phyloP scores from a whole-genome alignment of 2,113 vertebrate genomes.

The Nothobranchius furzeri region DNA sequence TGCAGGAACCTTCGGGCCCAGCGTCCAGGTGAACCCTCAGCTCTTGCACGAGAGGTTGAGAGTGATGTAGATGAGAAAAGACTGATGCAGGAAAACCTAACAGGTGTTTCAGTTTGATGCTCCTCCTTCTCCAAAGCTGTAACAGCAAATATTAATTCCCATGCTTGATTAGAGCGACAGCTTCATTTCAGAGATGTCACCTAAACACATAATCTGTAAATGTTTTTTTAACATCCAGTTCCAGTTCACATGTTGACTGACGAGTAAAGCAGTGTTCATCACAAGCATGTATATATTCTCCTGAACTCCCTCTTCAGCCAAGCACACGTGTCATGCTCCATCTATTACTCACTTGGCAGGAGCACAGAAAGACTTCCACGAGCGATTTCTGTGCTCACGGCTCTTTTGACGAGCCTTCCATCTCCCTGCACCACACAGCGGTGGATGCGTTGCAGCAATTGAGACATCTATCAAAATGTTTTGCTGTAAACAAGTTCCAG shows the following conservation, averaged over 20 bases:
- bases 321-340: too few relatives aligned
- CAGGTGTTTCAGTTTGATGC: too few relatives aligned
- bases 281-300: not conserved
- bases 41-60: not conserved
- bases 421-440: not conserved
- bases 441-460: not conserved
- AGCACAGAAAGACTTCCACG: not conserved
- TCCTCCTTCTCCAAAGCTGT: too few relatives aligned
- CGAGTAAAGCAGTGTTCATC: not conserved
- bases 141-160: too few relatives aligned
- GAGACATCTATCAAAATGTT: not conserved
- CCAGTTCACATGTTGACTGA: not conserved
- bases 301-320: too few relatives aligned
- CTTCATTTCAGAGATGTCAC: not conserved
- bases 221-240: not conserved
- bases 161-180: not conserved
- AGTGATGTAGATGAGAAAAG: not conserved
- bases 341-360: too few relatives aligned
- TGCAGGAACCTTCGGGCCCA: not conserved
- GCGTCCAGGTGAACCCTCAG: not conserved
- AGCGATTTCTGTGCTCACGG: not conserved
- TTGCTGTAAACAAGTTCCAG: not conserved
- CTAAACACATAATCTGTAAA: not conserved
- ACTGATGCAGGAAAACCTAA: not conserved
- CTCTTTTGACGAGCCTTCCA: not conserved